phyloP scores from a whole-genome alignment of 2,888 invertebrate species.

The Platypus cylindrus region DNA sequence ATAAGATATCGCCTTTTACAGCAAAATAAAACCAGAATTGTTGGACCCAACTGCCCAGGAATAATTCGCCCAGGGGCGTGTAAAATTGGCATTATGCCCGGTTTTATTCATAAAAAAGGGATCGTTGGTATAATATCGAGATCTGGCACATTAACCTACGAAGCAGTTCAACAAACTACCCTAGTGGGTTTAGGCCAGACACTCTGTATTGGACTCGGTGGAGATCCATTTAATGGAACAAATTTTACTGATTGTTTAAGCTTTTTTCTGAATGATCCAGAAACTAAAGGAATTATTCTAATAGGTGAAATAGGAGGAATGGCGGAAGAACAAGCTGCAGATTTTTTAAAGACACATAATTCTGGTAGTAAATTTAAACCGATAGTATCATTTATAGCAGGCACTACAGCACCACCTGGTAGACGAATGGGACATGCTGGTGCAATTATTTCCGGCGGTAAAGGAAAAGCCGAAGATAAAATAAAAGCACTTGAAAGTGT shows the following conservation, averaged over 20 bases:
- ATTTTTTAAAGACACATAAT: slow-evolving; percentile 66
- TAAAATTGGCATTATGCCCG: slow-evolving; percentile 72
- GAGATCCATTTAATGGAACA: slow-evolving; percentile 27
- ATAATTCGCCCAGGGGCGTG: slow-evolving; percentile 64
- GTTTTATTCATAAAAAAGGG: slow-evolving; percentile 62
- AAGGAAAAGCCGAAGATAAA: slow-evolving; percentile 44
- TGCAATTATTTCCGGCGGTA: slow-evolving; percentile 96
- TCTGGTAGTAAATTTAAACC: slow-evolving; percentile 78
- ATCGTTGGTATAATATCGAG: slow-evolving; percentile 39
- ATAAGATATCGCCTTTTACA: slow-evolving; percentile 48
- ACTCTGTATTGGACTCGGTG: slow-evolving; percentile 65
- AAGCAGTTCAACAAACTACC: slow-evolving; percentile 65
- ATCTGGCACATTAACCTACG: slow-evolving; percentile 53
- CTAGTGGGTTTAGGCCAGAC: slow-evolving; percentile 75
- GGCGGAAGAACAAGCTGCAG: slow-evolving; percentile 91
- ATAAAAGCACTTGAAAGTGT: slow-evolving; percentile 19
- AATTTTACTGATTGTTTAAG: slow-evolving; percentile 89
- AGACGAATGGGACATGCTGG: slow-evolving; percentile 99
- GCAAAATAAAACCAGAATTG: slow-evolving; percentile 58
- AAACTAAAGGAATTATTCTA: slow-evolving; percentile 90
- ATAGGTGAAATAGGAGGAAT: slow-evolving; percentile 85
- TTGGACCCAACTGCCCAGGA: slow-evolving; percentile 75
- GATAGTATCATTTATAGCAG: slow-evolving; percentile 96
- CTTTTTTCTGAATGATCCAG: slow-evolving; percentile 79
- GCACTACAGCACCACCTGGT: slow-evolving; percentile 92